Evolutionary conservation across 1,140 invertebrate genomes (phyloP).

Genomic region (Hyposmocoma kahamanoa): DNA sequence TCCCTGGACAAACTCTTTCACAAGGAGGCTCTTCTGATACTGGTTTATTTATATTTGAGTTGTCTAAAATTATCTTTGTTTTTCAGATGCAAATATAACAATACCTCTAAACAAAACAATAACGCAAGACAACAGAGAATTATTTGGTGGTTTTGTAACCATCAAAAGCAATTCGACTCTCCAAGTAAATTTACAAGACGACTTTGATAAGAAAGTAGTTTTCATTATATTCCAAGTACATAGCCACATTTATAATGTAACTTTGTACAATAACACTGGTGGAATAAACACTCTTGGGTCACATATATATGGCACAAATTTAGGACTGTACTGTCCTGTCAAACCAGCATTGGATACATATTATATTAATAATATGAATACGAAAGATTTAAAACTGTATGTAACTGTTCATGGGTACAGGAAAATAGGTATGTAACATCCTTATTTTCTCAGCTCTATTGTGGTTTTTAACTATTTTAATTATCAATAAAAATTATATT

Average conservation of each 20-base stretch:
- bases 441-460: too few species aligned
- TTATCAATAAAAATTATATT: too few species aligned
- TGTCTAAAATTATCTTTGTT: too few species aligned
- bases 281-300: slow-evolving; percentile 33
- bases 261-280: slow-evolving; percentile 73
- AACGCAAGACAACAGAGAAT: slow-evolving; percentile 36
- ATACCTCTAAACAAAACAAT: slow-evolving; percentile 44
- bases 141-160: slow-evolving; percentile 39
- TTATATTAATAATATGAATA: slow-evolving; percentile 60
- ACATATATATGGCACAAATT: slow-evolving; percentile 76
- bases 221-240: slow-evolving; percentile 83
- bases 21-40: too few species aligned
- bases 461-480: too few species aligned
- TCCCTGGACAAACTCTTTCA: too few species aligned
- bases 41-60: too few species aligned
- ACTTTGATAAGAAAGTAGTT: slow-evolving; percentile 62
- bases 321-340: slow-evolving; percentile 74
- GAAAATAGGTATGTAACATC: slow-evolving; percentile 64
- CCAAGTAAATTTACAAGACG: slow-evolving; percentile 57
- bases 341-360: slow-evolving; percentile 34
- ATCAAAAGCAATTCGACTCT: slow-evolving; percentile 38
- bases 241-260: slow-evolving; percentile 75
- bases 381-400: slow-evolving; percentile 51
- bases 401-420: slow-evolving; percentile 75
- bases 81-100: slow-evolving; percentile 55